Evolutionary conservation across 30 jellyfish, hydroid and myxozoan species (phyloP).

Genomic region (Hydra vulgaris): DNA sequence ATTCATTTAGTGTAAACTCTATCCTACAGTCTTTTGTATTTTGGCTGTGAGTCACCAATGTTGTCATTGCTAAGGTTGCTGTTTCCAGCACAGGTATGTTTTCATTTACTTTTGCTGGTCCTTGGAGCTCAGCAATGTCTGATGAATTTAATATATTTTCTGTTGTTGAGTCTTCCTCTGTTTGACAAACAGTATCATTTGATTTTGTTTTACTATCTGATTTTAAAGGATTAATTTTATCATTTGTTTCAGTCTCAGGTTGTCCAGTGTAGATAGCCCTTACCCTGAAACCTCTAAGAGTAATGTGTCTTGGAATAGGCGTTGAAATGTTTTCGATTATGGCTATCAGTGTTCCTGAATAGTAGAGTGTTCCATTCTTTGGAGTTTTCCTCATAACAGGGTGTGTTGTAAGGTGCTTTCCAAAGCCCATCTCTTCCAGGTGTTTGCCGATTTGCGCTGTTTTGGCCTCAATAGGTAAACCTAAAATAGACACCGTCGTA

Average conservation of each 20-base stretch:
- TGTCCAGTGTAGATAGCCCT: neutral
- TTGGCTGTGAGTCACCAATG: no score
- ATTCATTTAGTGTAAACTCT: no score
- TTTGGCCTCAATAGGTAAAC: neutral
- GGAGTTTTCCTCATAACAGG: neutral
- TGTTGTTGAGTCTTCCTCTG: no score
- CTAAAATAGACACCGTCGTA: neutral
- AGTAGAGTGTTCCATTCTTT: neutral
- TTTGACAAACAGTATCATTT: no score
- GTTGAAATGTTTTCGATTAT: neutral
- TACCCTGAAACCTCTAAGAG: neutral
- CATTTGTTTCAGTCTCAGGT: no score
- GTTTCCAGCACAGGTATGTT: no score
- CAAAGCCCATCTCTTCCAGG: neutral
- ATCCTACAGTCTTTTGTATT: no score
- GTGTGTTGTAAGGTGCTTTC: neutral
- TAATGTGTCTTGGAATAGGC: neutral
- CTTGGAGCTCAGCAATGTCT: no score
- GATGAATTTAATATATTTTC: no score
- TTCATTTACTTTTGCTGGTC: no score
- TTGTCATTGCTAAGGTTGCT: no score
- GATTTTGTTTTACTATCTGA: no score
- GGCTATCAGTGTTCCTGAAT: neutral
- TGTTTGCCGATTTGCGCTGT: neutral
- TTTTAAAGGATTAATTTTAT: neutral